phyloP scores from a whole-genome alignment of 2,797 vertebrate species.

The Tokudaia tokunoshimensis region DNA sequence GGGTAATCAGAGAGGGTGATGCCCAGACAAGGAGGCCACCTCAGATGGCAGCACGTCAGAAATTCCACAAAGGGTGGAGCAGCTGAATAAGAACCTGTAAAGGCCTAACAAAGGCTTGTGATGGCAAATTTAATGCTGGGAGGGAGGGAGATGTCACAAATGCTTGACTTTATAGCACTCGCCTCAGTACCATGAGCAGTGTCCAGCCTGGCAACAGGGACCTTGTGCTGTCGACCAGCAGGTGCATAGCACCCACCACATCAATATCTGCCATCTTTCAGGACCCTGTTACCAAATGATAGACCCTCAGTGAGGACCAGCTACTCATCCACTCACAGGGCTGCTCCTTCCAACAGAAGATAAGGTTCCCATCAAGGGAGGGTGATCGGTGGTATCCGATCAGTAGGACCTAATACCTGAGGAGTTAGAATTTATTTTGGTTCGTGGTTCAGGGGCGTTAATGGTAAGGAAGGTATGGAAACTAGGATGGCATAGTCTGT shows the following conservation, averaged over 20 bases:
- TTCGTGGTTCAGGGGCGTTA: not conserved
- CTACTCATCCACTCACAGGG: not conserved
- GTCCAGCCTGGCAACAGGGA: not conserved
- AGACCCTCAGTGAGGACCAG: not conserved
- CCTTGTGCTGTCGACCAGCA: not conserved
- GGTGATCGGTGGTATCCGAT: not conserved
- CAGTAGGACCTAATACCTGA: not conserved
- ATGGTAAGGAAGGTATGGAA: not conserved
- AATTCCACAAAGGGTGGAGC: not conserved
- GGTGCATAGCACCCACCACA: not conserved
- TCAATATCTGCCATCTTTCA: not conserved
- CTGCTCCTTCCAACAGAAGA: not conserved
- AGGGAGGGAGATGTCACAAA: not conserved
- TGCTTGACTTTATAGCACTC: too few species aligned
- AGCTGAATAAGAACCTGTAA: accelerated
- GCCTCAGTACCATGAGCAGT: not conserved
- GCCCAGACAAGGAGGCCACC: not conserved
- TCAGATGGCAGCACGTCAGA: not conserved
- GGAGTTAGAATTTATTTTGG: not conserved
- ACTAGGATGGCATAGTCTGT: not conserved
- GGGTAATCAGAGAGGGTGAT: accelerated
- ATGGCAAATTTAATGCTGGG: not conserved
- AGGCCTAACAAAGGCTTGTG: not conserved
- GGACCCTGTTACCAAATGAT: not conserved
- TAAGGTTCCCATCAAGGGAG: not conserved